phyloP scores from a whole-genome alignment of 2,888 invertebrate genomes.

The Beris morrisii region DNA sequence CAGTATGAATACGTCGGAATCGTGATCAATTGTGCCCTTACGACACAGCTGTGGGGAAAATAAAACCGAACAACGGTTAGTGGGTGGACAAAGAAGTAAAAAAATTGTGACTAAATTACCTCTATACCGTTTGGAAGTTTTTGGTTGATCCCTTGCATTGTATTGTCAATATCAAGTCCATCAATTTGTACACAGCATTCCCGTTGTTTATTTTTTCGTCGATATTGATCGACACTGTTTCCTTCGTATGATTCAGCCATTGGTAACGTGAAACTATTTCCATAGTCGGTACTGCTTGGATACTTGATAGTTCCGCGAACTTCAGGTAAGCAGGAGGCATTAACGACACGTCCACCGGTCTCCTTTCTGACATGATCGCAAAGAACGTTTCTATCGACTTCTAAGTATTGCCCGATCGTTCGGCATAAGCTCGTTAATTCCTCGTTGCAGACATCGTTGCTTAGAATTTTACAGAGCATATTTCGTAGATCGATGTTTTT shows the following conservation, averaged over 20 bases:
- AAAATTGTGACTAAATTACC: slow-evolving; percentile 41
- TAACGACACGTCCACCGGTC: slow-evolving; percentile 42
- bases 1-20: slow-evolving; percentile 71
- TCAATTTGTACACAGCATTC: slow-evolving; percentile 52
- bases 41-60: slow-evolving; percentile 49
- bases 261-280: slow-evolving; percentile 4
- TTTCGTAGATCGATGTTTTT: slow-evolving; percentile 13
- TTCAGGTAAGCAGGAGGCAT: slow-evolving; percentile 38
- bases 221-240: slow-evolving; percentile 46
- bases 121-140: slow-evolving; percentile 49
- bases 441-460: slow-evolving; percentile 6
- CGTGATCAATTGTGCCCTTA: slow-evolving; percentile 61
- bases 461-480: slow-evolving; percentile 12
- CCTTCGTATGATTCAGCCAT: slow-evolving; percentile 41
- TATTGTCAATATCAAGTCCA: slow-evolving; percentile 48
- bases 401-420: slow-evolving; percentile 5
- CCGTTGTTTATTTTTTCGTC: slow-evolving; percentile 39
- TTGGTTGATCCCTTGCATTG: slow-evolving; percentile 47
- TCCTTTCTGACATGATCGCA: slow-evolving; percentile 27
- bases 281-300: slow-evolving; percentile 44
- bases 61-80: not conserved
- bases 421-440: slow-evolving; percentile 9
- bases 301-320: slow-evolving; percentile 54
- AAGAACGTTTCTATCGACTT: slow-evolving; percentile 25
- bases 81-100: not conserved